Evolutionary conservation across 2,797 vertebrate genomes (phyloP).

Genomic region (Discoglossus pictus): DNA sequence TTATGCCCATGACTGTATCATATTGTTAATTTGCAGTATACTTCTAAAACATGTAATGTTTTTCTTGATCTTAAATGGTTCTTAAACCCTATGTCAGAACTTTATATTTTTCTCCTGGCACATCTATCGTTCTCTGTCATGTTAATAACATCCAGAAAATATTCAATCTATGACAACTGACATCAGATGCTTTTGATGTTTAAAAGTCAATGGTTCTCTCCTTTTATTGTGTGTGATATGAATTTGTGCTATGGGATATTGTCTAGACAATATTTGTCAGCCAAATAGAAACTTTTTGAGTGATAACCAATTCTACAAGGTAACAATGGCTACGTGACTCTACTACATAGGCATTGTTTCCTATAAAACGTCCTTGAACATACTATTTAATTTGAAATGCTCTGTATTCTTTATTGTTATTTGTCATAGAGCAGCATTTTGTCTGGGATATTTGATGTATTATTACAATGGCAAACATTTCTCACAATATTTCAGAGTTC

Average conservation of each 20-base stretch:
- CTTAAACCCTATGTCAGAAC: too few relatives aligned
- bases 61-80: too few relatives aligned
- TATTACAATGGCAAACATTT: constrained; percentile 44
- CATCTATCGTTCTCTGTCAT: too few relatives aligned
- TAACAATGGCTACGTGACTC: constrained; percentile 8
- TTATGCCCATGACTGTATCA: too few relatives aligned
- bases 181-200: too few relatives aligned
- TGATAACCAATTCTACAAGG: constrained; percentile 30
- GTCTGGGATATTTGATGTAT: constrained; percentile 38
- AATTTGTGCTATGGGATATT: not conserved
- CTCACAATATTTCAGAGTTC: constrained; percentile 43
- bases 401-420: constrained; percentile 38
- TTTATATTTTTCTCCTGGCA: too few relatives aligned
- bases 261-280: not conserved
- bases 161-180: too few relatives aligned
- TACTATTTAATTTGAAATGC: constrained; percentile 13
- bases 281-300: constrained; percentile 11
- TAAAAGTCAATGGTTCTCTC: not conserved
- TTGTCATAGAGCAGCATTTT: constrained; percentile 25
- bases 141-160: too few relatives aligned
- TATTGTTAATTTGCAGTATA: too few relatives aligned
- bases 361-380: constrained; percentile 42
- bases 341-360: not conserved
- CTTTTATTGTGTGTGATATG: not conserved
- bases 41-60: too few relatives aligned